Percentiles rank a stretch among this genome's conserved stretches.
Evolutionary conservation across 2,113 vertebrate genomes (phyloP).

Genomic region (Meles meles): DNA sequence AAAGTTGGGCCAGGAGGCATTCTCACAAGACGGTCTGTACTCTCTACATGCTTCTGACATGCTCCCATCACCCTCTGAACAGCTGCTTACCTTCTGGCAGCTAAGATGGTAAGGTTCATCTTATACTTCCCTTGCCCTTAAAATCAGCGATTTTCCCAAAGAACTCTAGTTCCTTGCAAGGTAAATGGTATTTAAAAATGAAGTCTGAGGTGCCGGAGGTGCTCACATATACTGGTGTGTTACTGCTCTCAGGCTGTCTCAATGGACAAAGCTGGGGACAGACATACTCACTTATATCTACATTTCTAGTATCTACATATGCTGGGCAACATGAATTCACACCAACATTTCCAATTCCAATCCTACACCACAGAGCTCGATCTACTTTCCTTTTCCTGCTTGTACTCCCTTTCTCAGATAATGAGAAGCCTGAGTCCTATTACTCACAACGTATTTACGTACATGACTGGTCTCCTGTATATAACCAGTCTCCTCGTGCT

Average conservation of each 20-base stretch:
- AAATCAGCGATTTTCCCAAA: neutral
- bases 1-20: neutral
- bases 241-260: neutral
- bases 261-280: neutral
- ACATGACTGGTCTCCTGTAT: neutral
- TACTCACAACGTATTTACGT: neutral
- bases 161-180: neutral
- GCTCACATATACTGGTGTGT: neutral
- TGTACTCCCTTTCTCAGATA: neutral
- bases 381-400: neutral
- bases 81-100: neutral
- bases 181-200: neutral
- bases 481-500: neutral
- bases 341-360: neutral
- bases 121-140: neutral
- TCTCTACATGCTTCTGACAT: neutral
- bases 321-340: neutral
- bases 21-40: neutral
- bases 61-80: neutral
- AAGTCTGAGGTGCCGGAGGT: neutral
- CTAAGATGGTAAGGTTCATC: neutral
- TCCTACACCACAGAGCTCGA: neutral
- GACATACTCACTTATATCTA: neutral
- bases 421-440: neutral
- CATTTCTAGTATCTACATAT: neutral